Evolutionary conservation across 2,797 vertebrate genomes (phyloP), one percentile per base, ranked within the genome.

Genomic region (Esox masquinongy): DNA sequence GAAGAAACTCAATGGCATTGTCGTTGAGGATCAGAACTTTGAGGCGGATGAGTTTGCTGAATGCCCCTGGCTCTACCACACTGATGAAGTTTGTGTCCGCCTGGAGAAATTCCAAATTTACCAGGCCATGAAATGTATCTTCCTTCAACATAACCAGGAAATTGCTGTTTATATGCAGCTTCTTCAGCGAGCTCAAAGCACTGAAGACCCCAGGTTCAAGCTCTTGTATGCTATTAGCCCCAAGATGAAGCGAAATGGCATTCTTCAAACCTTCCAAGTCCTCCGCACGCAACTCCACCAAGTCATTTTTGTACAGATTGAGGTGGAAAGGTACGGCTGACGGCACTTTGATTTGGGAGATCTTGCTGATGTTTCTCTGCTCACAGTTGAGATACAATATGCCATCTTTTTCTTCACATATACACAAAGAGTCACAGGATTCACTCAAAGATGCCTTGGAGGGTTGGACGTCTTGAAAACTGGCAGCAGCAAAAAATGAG

Each of bases 1-100:
- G 98, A 85, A 99, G 94, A 88, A 96, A 97, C 84, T 98, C 95
- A 2, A 99, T 96, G 77, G 95, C 94, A 83, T 99, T 99, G 84
- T 99, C 98, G 77, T 99, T 99, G 82, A 99, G 95, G 87, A 99
- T 99, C 79, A 99, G 95, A 77, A 99, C 98, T 94, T 99, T 99
- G 83, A 99, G 96, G 83, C 96, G 96, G 82, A 96, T 94, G 75
- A 99, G 96, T 81, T 97, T 98, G 93, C 96, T 98, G 90, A 99
- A 99, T 82, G 98, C 97, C 89, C 97, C 98, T 29, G 96, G 94
- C 90, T 99, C 98, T 76, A 99, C 96, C 78, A 96, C 93, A 82
- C 93, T 96, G 79, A 99, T 99, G 81, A 98, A 99, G 93, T 99
- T 99, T 15, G 98, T 98, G 90, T 99, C 98, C 22, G 97, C 97